phyloP scores from a whole-genome alignment of 2,113 vertebrate species.

The Rhinolophus ferrumequinum region DNA sequence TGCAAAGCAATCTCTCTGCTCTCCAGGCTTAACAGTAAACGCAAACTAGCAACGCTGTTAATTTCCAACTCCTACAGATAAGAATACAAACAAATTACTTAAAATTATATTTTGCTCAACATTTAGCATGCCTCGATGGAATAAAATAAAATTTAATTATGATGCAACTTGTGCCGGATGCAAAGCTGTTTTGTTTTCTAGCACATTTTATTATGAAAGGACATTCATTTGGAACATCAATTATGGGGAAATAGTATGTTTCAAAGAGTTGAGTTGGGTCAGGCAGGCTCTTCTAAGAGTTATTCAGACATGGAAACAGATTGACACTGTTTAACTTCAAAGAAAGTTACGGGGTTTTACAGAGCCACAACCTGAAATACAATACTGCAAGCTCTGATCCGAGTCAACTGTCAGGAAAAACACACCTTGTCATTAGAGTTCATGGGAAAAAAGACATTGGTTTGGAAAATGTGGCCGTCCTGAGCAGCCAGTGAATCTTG shows the following conservation, averaged over 20 bases:
- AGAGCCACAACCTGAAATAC: slow-evolving; percentile 85
- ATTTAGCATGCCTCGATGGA: slow-evolving; percentile 85
- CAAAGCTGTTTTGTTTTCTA: slow-evolving; percentile 72
- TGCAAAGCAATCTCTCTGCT: slow-evolving; percentile 91
- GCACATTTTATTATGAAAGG: slow-evolving; percentile 73
- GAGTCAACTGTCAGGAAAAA: slow-evolving; percentile 86
- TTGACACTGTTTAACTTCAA: slow-evolving; percentile 88
- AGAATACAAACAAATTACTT: slow-evolving; percentile 91
- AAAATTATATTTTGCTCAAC: slow-evolving; percentile 88
- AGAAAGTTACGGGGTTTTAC: slow-evolving; percentile 85
- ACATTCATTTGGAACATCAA: slow-evolving; percentile 73
- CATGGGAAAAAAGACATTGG: slow-evolving; percentile 61
- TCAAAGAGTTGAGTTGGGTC: slow-evolving; percentile 82
- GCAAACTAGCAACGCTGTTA: slow-evolving; percentile 88
- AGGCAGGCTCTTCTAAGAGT: slow-evolving; percentile 80
- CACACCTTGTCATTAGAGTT: slow-evolving; percentile 78
- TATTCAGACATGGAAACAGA: slow-evolving; percentile 84
- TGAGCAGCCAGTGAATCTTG: slow-evolving; percentile 59
- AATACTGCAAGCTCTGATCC: slow-evolving; percentile 85
- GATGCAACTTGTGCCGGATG: slow-evolving; percentile 77
- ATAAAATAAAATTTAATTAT: slow-evolving; percentile 89
- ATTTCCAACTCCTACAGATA: slow-evolving; percentile 89
- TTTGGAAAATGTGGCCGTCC: slow-evolving; percentile 68
- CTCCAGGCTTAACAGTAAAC: slow-evolving; percentile 89
- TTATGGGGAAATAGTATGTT: slow-evolving; percentile 66